Percentiles rank a stretch among this genome's conserved stretches.
phyloP scores from a whole-genome alignment of 2,113 vertebrate genomes.

The Etheostoma cragini region DNA sequence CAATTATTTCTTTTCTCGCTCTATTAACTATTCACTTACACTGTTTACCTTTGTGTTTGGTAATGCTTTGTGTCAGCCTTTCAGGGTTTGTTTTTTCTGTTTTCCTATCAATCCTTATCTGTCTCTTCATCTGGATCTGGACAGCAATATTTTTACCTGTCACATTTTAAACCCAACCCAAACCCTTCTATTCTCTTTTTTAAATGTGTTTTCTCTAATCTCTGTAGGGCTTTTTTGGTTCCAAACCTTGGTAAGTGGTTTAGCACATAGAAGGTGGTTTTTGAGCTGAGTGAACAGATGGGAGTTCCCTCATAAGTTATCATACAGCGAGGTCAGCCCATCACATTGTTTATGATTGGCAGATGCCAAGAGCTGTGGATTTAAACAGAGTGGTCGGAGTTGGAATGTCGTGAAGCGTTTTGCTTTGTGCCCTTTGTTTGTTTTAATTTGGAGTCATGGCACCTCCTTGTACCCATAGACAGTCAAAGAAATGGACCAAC shows the following conservation, averaged over 20 bases:
- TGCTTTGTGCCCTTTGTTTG: neutral
- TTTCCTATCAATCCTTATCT: slow-evolving; percentile 14
- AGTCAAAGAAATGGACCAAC: too few relatives aligned
- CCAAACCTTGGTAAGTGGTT: slow-evolving; percentile 16
- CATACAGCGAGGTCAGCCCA: slow-evolving; percentile 30
- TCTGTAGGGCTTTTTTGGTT: neutral
- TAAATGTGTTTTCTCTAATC: slow-evolving; percentile 10
- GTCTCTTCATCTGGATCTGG: slow-evolving; percentile 15
- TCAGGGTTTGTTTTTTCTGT: neutral
- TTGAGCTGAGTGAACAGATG: slow-evolving; percentile 41
- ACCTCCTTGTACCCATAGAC: neutral
- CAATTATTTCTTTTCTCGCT: slow-evolving; percentile 44
- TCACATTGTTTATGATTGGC: slow-evolving; percentile 36
- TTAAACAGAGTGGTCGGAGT: slow-evolving; percentile 9
- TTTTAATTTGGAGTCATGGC: neutral
- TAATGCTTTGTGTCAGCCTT: slow-evolving; percentile 23
- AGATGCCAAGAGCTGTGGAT: slow-evolving; percentile 28
- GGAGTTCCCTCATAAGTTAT: slow-evolving; percentile 32
- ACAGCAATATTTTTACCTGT: slow-evolving; percentile 36
- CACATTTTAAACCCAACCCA: slow-evolving; percentile 12
- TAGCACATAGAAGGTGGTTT: slow-evolving; percentile 29
- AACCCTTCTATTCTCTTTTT: neutral
- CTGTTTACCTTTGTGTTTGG: slow-evolving; percentile 44
- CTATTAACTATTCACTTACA: slow-evolving; percentile 30
- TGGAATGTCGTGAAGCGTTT: neutral